These are phyloP conservation scores for Apteryx owenii DNA, from an alignment of 2,113 vertebrate species.

Conservation along the genomic window DNA sequence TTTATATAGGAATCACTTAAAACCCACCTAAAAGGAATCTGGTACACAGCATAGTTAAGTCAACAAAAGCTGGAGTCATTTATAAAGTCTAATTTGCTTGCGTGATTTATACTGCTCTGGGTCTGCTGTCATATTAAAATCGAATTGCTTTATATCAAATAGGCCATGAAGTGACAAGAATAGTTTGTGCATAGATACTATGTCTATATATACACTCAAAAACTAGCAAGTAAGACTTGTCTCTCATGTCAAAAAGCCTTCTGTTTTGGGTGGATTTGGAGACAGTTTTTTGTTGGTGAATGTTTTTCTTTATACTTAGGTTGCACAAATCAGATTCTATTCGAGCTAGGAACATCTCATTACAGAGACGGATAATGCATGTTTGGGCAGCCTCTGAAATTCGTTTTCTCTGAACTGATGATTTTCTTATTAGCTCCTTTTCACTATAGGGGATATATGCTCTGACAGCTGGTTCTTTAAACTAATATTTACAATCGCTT, in stretches of 20 bases:
- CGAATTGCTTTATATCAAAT: neutral
- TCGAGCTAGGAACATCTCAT: neutral
- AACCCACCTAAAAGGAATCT: neutral
- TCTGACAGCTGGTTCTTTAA: neutral
- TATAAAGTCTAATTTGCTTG: neutral
- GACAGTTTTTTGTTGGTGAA: neutral
- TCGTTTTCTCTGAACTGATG: neutral
- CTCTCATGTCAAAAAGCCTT: slow-evolving; percentile 17
- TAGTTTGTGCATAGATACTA: neutral
- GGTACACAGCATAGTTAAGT: neutral
- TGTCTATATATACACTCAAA: slow-evolving; percentile 25
- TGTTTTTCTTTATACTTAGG: neutral
- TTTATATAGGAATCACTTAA: neutral
- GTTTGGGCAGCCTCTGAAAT: neutral
- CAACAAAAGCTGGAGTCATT: neutral
- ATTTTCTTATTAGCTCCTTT: neutral
- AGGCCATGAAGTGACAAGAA: neutral
- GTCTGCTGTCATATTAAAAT: slow-evolving; percentile 7
- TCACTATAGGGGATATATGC: neutral
- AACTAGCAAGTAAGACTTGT: neutral
- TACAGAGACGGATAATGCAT: neutral
- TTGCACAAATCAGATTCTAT: neutral
- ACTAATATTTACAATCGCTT: neutral
- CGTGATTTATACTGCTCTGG: neutral
- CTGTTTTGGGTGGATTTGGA: slow-evolving; percentile 15